Base-by-base conservation (phyloP, 2,888 invertebrate species). In the Micoletzkya japonica region DNA sequence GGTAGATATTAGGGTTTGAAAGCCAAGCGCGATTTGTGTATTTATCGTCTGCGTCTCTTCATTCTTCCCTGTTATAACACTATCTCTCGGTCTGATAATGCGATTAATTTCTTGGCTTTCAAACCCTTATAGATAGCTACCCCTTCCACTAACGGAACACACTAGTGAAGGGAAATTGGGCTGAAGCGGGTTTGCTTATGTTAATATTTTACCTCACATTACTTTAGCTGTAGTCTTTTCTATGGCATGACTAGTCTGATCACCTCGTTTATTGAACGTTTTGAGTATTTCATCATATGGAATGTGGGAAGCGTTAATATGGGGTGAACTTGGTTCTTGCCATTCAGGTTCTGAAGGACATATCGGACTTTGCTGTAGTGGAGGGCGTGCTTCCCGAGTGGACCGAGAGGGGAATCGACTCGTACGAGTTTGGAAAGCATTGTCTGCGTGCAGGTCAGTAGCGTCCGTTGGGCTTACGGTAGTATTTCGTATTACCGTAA, bases 391-490 rank as follows among this genome's bases (percentile, higher is more conserved):
- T 86, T 30, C 81, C 80, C 88, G 89, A 67, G 89, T 91, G 82
- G 91, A 91, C 3, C 44, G 77, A 73, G 74, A 78, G 85, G 6
- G 86, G 86, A 32, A 54, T 73, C 17, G 61, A 58, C 1, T 64
- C 77, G 24, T 85, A 82, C 72, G 81, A 82, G 37, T 82, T 85
- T 74, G 85, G 85, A 28, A 49, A 34, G 6, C 90, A 90, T 74
- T 95, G 94, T 85, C 85, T 97, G 52, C 92, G 94, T 83, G 90
- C 93, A 0, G 89, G 88, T 76, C 91, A 92, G 0, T 90, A 92
- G 4, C 87, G 88, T 0, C 94, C 95, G 87, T 87, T 90, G 4
- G 17, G n/a, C 49, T n/a, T 49, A 20, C n/a, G 17, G 17, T 49
- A n/a, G n/a, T 20, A 49, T 20, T 20, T 49, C n/a, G 14, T 49